Evolutionary conservation across 2,797 vertebrate species (phyloP), one percentile per base, ranked within the genome.

Genomic region (Phylloscopus collybita): DNA sequence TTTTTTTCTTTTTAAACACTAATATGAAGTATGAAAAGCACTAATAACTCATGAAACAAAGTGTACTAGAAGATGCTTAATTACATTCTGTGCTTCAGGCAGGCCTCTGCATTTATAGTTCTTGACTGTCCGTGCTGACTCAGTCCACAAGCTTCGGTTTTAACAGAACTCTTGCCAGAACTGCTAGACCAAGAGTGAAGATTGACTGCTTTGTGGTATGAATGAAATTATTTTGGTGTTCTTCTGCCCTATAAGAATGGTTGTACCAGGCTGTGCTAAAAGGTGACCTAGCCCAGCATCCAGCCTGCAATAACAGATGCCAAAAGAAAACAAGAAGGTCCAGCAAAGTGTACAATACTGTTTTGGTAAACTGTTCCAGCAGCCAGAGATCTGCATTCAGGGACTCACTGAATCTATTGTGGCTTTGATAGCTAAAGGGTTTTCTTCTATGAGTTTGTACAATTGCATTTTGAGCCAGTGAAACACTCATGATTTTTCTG

Each of bases 111-210:
- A 84, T 75, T 93, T 83, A 66, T 49, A 83, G 60, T n/a, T 75
- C 79, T 83, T 86, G 66, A 79, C 75, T 88, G 42, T 90, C 53
- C 14, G 0, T 94, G 54, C 87, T 96, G 91, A 95, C 80, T 93
- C 89, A 88, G 59, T 92, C 80, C 73, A 69, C 0, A 0, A 84
- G 62, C 70, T 83, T 90, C 75, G 74, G 19, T 94, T 94, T 90
- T 94, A 84, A 88, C 80, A 95, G 91, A 94, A 88, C 75, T 88
- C 47, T 44, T 96, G 82, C 89, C 87, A 93, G 62, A 89, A 78
- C 26, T 87, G 47, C 62, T 86, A 83, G 54, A 80, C 61, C 21
- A 51, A 69, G 40, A 80, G 65, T 66, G 65, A 95, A 54, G 61
- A 92, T 51, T 62, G 72, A 57, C 57, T 86, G 50, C 54, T 86